Conservation (phyloP, 2,113 vertebrate genomes). For the Hemiprocne comata region DNA sequence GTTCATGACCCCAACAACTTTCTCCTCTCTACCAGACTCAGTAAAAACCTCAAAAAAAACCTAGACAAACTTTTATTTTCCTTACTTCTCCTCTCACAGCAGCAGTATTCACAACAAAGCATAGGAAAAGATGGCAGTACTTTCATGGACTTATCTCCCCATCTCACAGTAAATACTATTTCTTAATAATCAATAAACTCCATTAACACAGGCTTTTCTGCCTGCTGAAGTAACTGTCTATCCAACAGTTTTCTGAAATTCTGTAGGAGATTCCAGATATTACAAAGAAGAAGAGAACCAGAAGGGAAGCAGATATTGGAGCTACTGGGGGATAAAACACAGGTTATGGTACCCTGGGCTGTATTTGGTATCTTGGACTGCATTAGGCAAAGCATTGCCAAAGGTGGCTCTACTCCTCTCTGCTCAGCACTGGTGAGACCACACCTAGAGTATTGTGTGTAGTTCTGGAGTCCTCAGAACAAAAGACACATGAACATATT, state of each 20-base stretch:
- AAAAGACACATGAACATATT: neutral
- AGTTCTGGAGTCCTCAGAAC: neutral
- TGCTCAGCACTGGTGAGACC: neutral
- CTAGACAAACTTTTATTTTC: neutral
- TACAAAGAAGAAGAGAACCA: neutral
- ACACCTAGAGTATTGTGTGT: neutral
- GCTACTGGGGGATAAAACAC: neutral
- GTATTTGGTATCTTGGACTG: neutral
- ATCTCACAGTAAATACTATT: neutral
- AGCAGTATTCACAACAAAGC: neutral
- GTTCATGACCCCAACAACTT: rapidly evolving
- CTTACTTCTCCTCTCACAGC: neutral
- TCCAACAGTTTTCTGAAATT: neutral
- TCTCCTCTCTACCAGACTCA: neutral
- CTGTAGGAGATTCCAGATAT: neutral
- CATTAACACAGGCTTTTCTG: neutral
- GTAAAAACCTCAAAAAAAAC: neutral
- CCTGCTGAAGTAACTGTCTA: neutral
- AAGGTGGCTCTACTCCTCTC: neutral
- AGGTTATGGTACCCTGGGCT: neutral
- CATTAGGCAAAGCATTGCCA: neutral
- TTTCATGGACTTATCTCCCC: neutral
- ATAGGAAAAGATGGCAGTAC: neutral
- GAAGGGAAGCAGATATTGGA: neutral
- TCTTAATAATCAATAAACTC: neutral